These are phyloP conservation scores for Troides helena DNA, from an alignment of 2,888 invertebrate species.

Conservation along the genomic window DNA sequence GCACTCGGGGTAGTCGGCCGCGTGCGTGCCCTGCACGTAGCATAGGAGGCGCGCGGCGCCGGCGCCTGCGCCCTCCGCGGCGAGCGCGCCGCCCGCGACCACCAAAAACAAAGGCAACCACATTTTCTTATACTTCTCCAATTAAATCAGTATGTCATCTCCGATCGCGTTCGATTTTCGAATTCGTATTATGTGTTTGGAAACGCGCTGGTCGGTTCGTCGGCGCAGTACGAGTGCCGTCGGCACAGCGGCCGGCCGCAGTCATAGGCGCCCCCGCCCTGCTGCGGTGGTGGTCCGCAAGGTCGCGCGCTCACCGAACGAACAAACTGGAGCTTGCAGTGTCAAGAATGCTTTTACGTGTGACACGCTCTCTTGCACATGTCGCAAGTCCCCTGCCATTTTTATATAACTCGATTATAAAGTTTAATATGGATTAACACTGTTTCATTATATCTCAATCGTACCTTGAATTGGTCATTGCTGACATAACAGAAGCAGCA, in stretches of 20 bases:
- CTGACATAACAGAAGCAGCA: too few relatives aligned
- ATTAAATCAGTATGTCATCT: constrained; percentile 58
- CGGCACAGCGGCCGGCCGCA: constrained; percentile 47
- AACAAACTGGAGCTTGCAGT: constrained; percentile 45
- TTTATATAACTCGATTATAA: constrained; percentile 30
- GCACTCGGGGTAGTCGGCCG: constrained; percentile 65
- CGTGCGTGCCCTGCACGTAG: constrained; percentile 62
- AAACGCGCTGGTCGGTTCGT: constrained; percentile 66
- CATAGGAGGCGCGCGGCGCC: constrained; percentile 74
- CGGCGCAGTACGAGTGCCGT: constrained; percentile 65
- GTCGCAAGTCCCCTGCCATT: constrained; percentile 28
- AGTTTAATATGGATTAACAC: constrained; percentile 28
- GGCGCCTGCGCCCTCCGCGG: constrained; percentile 61
- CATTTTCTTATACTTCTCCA: constrained; percentile 46
- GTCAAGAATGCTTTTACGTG: constrained; percentile 45
- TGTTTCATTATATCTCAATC: constrained; percentile 10
- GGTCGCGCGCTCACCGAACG: constrained; percentile 65
- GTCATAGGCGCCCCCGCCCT: constrained; percentile 74
- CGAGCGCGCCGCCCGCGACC: constrained; percentile 53
- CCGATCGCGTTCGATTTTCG: constrained; percentile 51
- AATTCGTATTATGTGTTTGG: constrained; percentile 41
- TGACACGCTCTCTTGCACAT: constrained; percentile 34
- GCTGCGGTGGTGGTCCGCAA: constrained; percentile 49
- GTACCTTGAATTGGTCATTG: constrained; percentile 1
- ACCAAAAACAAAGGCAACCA: constrained; percentile 63